Conservation (phyloP, 2,113 vertebrate species). For the Colinus virginianus region DNA sequence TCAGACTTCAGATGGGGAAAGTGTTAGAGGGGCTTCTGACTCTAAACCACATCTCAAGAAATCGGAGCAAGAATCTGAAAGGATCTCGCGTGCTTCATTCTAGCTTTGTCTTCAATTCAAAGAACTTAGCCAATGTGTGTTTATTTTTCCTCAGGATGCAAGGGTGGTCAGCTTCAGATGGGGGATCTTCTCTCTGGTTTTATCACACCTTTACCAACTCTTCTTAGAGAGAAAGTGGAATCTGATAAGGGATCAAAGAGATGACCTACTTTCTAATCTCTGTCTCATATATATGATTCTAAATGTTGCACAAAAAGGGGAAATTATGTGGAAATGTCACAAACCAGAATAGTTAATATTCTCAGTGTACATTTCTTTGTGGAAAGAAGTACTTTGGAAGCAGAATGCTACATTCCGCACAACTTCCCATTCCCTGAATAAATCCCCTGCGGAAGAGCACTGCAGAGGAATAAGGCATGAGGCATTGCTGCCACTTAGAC, state of each 20-base stretch:
- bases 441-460: background rate
- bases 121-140: background rate
- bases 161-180: background rate
- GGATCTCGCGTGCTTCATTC: background rate
- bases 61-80: background rate
- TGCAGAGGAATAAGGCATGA: background rate
- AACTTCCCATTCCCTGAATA: background rate
- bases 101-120: background rate
- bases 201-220: background rate
- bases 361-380: background rate
- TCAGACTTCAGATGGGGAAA: background rate
- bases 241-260: background rate
- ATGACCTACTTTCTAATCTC: background rate
- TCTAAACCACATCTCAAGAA: background rate
- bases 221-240: background rate
- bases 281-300: constrained; percentile 4
- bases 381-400: background rate
- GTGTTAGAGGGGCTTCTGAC: background rate
- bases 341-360: constrained; percentile 31
- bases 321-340: background rate
- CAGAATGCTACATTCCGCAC: background rate
- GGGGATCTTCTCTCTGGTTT: background rate
- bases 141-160: background rate
- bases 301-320: constrained; percentile 8
- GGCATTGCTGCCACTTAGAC: background rate